phyloP scores from a whole-genome alignment of 1,140 invertebrate genomes.

The Aricia agestis region DNA sequence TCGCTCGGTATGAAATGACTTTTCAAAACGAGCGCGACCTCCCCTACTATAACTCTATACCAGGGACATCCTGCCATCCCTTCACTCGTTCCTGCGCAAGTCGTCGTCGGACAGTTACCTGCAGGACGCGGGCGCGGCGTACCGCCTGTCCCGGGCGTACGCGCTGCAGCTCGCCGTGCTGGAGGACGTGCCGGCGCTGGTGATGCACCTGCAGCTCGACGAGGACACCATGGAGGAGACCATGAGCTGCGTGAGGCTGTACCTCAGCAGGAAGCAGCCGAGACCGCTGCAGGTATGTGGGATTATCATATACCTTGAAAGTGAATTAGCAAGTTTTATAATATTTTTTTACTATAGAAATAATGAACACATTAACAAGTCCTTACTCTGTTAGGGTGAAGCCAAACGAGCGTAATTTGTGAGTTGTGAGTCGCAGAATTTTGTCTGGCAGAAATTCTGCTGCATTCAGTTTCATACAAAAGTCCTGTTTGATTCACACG shows the following conservation, averaged over 20 bases:
- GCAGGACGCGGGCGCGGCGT: conserved; percentile 77
- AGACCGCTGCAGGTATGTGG: conserved; percentile 78
- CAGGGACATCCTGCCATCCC: conserved; percentile 79
- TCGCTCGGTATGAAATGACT: too few relatives aligned
- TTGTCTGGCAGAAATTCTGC: too few relatives aligned
- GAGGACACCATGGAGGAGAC: conserved; percentile 72
- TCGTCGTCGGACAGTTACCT: conserved; percentile 76
- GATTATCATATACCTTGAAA: too few relatives aligned
- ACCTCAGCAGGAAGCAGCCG: conserved; percentile 79
- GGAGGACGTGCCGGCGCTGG: conserved; percentile 70
- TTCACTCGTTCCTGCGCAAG: conserved; percentile 74
- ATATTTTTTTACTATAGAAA: too few relatives aligned
- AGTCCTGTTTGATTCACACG: too few relatives aligned
- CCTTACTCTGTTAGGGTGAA: too few relatives aligned
- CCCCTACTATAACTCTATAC: conserved; percentile 16
- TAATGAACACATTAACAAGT: too few relatives aligned
- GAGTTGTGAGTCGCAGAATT: too few relatives aligned
- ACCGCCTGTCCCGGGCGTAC: conserved; percentile 78
- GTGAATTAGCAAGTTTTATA: too few relatives aligned
- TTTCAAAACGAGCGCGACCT: too few relatives aligned
- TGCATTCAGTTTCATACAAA: too few relatives aligned
- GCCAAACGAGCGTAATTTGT: too few relatives aligned
- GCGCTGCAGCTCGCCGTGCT: conserved; percentile 78
- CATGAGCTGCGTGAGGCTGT: conserved; percentile 66
- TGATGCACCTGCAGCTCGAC: conserved; percentile 72